Evolutionary conservation across 92 coral and sea anemone species (phyloP).

Genomic region (Galaxea fascicularis): DNA sequence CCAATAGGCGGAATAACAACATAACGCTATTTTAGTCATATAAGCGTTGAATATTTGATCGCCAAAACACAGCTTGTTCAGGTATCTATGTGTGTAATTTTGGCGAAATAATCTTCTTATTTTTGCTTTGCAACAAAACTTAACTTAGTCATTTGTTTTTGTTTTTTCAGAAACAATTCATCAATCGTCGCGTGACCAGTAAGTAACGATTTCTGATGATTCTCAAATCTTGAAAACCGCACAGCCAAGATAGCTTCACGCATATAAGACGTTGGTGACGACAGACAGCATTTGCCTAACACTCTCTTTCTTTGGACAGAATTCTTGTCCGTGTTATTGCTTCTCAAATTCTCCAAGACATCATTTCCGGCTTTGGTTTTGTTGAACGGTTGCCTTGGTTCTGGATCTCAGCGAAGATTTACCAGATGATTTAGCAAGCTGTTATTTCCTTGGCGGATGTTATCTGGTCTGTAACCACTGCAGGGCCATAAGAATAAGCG

Average conservation of each 20-base stretch:
- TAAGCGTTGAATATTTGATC: background rate
- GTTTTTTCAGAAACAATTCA: background rate
- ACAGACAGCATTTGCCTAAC: background rate
- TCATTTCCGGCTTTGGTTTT: background rate
- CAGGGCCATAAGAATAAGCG: background rate
- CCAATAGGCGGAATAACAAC: background rate
- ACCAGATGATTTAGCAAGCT: background rate
- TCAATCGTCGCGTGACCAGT: background rate
- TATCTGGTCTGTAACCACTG: conserved; percentile 37
- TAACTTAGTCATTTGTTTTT: background rate
- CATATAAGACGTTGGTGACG: background rate
- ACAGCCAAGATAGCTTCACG: background rate
- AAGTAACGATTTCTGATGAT: background rate
- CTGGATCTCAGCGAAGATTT: background rate
- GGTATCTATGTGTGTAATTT: background rate
- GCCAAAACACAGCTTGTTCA: background rate
- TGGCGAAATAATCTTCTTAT: background rate
- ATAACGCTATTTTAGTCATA: background rate
- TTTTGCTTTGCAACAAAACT: background rate
- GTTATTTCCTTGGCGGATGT: background rate
- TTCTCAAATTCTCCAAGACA: background rate
- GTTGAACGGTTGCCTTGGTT: background rate
- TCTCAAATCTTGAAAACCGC: background rate
- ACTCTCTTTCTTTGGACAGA: background rate
- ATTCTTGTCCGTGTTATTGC: background rate